Conservation (phyloP, 2,797 vertebrate species). For the Morus bassanus region DNA sequence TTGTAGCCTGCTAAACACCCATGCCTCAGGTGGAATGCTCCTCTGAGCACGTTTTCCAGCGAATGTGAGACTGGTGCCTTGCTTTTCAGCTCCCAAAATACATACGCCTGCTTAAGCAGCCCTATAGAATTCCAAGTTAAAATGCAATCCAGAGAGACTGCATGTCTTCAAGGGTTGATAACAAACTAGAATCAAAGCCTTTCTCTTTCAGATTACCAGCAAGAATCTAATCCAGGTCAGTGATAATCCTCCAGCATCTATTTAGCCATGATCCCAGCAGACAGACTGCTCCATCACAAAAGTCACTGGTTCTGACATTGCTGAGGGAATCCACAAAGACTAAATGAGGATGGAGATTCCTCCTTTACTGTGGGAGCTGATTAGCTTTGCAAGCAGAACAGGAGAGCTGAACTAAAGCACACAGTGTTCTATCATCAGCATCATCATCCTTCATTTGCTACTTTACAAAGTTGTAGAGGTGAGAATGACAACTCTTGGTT, state of each 20-base stretch:
- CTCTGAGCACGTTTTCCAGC: background rate
- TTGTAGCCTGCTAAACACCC: constrained; percentile 13
- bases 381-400: background rate
- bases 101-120: background rate
- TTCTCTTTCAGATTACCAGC: constrained; percentile 45
- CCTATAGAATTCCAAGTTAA: constrained; percentile 50
- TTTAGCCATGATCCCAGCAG: background rate
- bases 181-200: constrained; percentile 45
- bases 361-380: background rate
- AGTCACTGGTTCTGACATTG: background rate
- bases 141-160: constrained; percentile 31
- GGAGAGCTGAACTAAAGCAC: background rate
- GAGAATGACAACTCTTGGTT: background rate
- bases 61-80: background rate
- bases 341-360: background rate
- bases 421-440: background rate
- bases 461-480: background rate
- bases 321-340: background rate
- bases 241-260: constrained; percentile 30
- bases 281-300: background rate
- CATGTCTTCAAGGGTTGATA: constrained; percentile 29
- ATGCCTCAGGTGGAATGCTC: constrained; percentile 42
- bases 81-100: background rate
- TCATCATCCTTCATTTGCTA: background rate
- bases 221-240: constrained; percentile 48